Evolutionary conservation across 2,888 invertebrate genomes (phyloP).

Genomic region (Lasioglossum morio): DNA sequence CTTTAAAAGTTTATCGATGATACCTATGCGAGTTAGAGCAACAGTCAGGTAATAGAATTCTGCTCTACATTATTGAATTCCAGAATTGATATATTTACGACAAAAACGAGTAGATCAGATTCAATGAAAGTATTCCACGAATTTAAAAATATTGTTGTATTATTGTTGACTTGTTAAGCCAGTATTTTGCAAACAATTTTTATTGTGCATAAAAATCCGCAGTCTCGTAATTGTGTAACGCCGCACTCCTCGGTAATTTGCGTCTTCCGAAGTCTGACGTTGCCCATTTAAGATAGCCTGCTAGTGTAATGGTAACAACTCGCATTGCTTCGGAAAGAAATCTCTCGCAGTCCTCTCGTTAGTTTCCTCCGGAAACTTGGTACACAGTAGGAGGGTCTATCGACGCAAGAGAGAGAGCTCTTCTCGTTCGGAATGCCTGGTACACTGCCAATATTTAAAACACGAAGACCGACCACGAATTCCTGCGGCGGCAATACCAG

Average conservation of each 20-base stretch:
- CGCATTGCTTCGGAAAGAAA: conserved; percentile 6
- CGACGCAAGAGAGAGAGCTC: background rate
- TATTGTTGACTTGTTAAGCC: too few species aligned
- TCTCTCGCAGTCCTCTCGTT: background rate
- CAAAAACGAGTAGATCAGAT: too few species aligned
- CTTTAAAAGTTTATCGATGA: too few species aligned
- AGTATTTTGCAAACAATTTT: too few species aligned
- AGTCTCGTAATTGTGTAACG: background rate
- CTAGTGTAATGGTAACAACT: conserved; percentile 10
- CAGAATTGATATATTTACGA: background rate
- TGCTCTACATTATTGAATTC: background rate
- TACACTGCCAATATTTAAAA: conserved; percentile 11
- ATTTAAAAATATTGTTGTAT: too few species aligned
- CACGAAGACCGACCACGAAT: background rate
- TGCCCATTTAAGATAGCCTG: background rate
- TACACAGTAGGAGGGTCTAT: background rate
- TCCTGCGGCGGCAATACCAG: conserved; percentile 1
- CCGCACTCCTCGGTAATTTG: background rate
- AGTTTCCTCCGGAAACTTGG: background rate
- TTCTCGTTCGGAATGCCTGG: background rate
- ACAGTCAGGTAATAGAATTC: too few species aligned
- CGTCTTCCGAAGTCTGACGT: background rate
- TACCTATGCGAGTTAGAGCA: too few species aligned
- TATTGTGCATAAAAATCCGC: too few species aligned
- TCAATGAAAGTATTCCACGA: too few species aligned